Base-by-base conservation (phyloP, 2,888 invertebrate genomes). In the Leptinotarsa tumamoca region DNA sequence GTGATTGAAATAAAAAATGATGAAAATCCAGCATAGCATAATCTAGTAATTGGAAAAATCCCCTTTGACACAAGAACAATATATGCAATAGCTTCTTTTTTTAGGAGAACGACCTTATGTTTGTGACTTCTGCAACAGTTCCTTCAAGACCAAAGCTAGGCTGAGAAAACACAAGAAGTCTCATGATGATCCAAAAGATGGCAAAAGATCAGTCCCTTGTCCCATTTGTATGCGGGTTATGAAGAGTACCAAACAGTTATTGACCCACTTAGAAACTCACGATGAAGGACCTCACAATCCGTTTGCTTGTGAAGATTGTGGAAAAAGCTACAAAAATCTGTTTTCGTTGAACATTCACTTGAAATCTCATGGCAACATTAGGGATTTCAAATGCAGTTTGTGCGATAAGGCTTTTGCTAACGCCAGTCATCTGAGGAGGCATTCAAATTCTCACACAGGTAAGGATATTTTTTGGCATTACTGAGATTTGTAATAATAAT, bases 381-480 rank as follows among this genome's bases (percentile, higher is more conserved):
- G 82, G 27, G 78, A 83, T 68, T 87, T 83, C 77, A 82, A 84
- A 61, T 87, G 87, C 71, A 83, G 81, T 68, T 74, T 86, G 54
- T 87, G 87, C 75, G 84, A 85, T 63, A 87, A 85, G 76, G 79
- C 83, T 4, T 87, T 87, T 72, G 81, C 81, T 17, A 82, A 82
- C 67, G 82, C 85, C 3, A 84, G 84, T 69, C 87, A 87, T 79
- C 80, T 87, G 68, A 82, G 84, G 50, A 77, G 87, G 63, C 87
- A 87, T 74, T 79, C 85, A 51, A 86, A 86, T 76, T 83, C 87
- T 4, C 87, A 87, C 80, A 80, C 85, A 71, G 87, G 87, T 80
- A 80, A 70, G 66, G 27, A 17, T 0, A 52, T 52, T 52, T 17
- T 52, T 52, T 17, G 17, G 14, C 52, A 17, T n/a, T 52, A 52